These are phyloP conservation scores for Ploceus nigricollis DNA, from an alignment of 2,113 vertebrate genomes.

Conservation along the genomic window DNA sequence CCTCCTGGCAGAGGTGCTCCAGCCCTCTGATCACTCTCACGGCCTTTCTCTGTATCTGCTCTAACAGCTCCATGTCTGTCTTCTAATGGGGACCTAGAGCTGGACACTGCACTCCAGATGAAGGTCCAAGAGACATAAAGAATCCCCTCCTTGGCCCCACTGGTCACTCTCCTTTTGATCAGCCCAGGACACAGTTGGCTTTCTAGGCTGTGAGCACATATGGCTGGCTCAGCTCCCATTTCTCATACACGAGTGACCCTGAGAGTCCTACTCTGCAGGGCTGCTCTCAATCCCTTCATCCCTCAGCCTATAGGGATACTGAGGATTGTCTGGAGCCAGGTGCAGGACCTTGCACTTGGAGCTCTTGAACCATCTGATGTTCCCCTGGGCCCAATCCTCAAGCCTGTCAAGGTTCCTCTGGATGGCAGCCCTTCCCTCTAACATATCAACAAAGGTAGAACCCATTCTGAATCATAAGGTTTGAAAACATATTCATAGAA, in stretches of 20 bases:
- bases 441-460: neutral
- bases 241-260: neutral
- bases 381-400: neutral
- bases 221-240: neutral
- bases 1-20: neutral
- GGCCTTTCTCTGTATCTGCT: neutral
- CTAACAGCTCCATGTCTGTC: neutral
- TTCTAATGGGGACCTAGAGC: neutral
- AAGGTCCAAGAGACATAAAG: neutral
- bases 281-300: neutral
- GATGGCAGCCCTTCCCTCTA: neutral
- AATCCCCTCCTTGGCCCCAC: accelerated
- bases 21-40: neutral
- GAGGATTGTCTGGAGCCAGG: neutral
- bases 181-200: neutral
- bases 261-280: neutral
- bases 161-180: neutral
- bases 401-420: neutral
- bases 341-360: neutral
- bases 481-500: neutral
- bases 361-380: neutral
- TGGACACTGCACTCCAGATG: neutral
- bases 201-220: neutral
- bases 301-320: neutral
- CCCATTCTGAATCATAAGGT: neutral